Conservation (phyloP, 2,888 invertebrate genomes). For the Cerceris rybyensis region DNA sequence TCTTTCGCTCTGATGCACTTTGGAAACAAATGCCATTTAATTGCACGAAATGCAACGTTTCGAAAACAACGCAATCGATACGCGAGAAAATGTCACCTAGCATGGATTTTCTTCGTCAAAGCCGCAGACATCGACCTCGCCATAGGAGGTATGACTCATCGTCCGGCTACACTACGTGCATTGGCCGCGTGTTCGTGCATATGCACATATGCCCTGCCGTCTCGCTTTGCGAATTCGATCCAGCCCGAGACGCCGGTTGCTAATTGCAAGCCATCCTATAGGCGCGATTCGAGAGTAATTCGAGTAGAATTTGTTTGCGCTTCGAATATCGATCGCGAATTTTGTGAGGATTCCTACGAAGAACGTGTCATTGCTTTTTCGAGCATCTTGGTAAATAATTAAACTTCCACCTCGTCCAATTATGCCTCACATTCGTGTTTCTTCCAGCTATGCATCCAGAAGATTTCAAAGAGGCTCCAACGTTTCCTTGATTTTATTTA, state of each 20-base stretch:
- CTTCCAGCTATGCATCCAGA: too few relatives aligned
- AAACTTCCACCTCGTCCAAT: too few relatives aligned
- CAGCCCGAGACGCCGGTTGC: conserved; percentile 35
- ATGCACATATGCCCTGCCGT: conserved; percentile 37
- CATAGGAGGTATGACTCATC: conserved; percentile 55
- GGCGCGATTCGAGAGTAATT: neutral
- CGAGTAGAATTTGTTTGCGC: neutral
- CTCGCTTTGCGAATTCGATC: conserved; percentile 58
- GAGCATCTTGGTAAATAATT: too few relatives aligned
- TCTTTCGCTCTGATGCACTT: neutral
- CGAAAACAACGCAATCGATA: neutral
- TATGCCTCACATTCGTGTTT: too few relatives aligned
- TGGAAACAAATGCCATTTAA: neutral
- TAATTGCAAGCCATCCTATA: conserved; percentile 21
- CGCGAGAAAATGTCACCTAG: conserved; percentile 13
- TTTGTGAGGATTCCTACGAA: neutral
- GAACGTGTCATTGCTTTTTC: neutral
- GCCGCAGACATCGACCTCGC: conserved; percentile 47
- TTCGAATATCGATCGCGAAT: neutral
- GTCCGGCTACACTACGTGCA: conserved; percentile 31
- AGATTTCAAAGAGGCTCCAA: too few relatives aligned
- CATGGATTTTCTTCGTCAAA: conserved; percentile 34
- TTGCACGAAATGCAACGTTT: neutral
- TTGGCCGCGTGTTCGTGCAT: neutral
- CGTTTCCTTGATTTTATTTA: too few relatives aligned